Evolutionary conservation across 2,888 invertebrate species (phyloP).

Genomic region (Dicyrtomina minuta): DNA sequence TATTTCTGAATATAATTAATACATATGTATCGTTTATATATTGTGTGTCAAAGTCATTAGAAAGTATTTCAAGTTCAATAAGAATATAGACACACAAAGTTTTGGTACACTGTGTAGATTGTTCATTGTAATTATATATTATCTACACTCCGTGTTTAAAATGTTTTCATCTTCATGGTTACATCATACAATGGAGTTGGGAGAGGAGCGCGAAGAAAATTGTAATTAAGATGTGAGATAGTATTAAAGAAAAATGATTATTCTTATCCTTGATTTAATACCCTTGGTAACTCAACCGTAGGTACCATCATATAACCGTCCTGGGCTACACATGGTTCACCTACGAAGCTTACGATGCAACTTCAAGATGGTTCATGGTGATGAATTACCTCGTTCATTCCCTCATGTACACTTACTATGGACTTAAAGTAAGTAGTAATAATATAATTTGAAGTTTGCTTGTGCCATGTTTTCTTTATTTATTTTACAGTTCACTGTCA

Average conservation of each 20-base stretch:
- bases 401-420: constrained; percentile 89
- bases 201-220: background rate
- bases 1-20: background rate
- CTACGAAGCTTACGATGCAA: constrained; percentile 84
- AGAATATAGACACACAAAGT: background rate
- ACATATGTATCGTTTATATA: background rate
- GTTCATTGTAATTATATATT: background rate
- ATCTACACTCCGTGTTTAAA: background rate
- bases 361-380: constrained; percentile 89
- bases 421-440: constrained; percentile 69
- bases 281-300: constrained; percentile 30
- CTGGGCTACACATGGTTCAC: constrained; percentile 92
- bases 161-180: background rate
- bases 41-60: constrained; percentile 15
- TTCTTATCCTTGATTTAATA: constrained; percentile 25
- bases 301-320: constrained; percentile 91
- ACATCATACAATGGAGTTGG: background rate
- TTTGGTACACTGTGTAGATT: no score
- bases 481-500: no score
- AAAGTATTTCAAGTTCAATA: constrained; percentile 9
- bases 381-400: constrained; percentile 92
- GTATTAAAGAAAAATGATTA: background rate
- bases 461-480: background rate
- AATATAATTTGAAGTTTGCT: background rate
- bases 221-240: no score